Evolutionary conservation across 2,888 invertebrate genomes (phyloP).

Genomic region (Furcula furcula): DNA sequence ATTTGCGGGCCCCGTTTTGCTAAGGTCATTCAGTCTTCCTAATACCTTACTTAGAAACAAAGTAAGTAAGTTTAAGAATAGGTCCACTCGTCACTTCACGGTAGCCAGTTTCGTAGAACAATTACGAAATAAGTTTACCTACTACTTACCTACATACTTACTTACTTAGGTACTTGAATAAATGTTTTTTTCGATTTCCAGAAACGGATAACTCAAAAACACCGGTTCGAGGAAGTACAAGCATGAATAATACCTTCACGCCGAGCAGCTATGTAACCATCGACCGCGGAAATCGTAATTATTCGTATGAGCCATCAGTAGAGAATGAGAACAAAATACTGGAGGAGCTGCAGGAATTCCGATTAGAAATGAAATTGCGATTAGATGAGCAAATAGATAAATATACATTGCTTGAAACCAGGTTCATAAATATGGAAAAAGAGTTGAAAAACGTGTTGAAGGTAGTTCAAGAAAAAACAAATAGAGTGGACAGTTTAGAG

Average conservation of each 20-base stretch:
- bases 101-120: too few relatives aligned
- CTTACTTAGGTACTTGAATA: too few relatives aligned
- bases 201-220: slow-evolving; percentile 9
- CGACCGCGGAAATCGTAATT: slow-evolving; percentile 7
- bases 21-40: too few relatives aligned
- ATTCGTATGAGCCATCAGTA: slow-evolving; percentile 2
- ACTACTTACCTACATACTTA: too few relatives aligned
- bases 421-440: slow-evolving; percentile 11
- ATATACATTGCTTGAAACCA: slow-evolving; percentile 8
- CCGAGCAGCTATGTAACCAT: slow-evolving; percentile 12
- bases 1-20: too few relatives aligned
- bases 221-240: slow-evolving; percentile 9
- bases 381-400: slow-evolving; percentile 12
- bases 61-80: too few relatives aligned
- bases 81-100: too few relatives aligned
- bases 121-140: too few relatives aligned
- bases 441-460: slow-evolving; percentile 9
- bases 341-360: slow-evolving; percentile 11
- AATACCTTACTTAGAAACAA: too few relatives aligned
- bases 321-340: slow-evolving; percentile 3
- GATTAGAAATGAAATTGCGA: slow-evolving; percentile 6
- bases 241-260: slow-evolving; percentile 6
- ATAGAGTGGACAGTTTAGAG: slow-evolving; percentile 16
- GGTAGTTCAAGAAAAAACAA: slow-evolving; percentile 20
- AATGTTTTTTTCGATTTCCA: too few relatives aligned